These are phyloP conservation scores for Rhineura floridana DNA, from an alignment of 2,113 vertebrate genomes.

Conservation along the genomic window DNA sequence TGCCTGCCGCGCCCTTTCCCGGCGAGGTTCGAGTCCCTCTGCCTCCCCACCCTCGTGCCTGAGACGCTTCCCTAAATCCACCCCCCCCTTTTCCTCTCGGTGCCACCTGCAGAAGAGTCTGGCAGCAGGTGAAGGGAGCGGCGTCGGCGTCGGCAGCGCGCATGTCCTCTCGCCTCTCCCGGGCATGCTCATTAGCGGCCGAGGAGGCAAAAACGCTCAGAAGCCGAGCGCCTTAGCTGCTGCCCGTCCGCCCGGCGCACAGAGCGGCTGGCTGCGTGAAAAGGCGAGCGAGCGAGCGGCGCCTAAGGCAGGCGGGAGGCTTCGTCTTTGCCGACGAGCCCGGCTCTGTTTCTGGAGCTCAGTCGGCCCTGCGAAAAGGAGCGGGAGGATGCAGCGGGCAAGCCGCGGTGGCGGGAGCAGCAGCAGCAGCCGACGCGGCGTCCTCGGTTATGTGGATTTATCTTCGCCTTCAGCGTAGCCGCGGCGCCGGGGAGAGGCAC, in stretches of 20 bases:
- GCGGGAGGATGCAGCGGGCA: neutral
- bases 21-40: neutral
- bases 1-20: neutral
- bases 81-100: neutral
- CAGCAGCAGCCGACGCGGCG: neutral
- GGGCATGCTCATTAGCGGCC: constrained; percentile 65
- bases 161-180: constrained; percentile 53
- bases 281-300: neutral
- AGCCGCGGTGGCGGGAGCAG: neutral
- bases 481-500: constrained; percentile 30
- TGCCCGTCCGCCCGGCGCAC: constrained; percentile 24
- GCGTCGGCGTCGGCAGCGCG: constrained; percentile 35
- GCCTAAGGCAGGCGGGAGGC: neutral
- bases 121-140: constrained; percentile 27
- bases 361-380: neutral
- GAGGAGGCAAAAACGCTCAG: constrained; percentile 11
- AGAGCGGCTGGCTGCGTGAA: neutral
- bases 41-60: no score
- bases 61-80: no score
- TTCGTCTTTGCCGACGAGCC: neutral
- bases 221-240: constrained; percentile 16
- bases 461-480: constrained; percentile 31
- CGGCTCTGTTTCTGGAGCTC: neutral
- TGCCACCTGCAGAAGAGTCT: neutral
- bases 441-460: constrained; percentile 57